These are phyloP conservation scores for Manis crassicaudata DNA, from an alignment of 2,797 vertebrate species.

Conservation along the genomic window DNA sequence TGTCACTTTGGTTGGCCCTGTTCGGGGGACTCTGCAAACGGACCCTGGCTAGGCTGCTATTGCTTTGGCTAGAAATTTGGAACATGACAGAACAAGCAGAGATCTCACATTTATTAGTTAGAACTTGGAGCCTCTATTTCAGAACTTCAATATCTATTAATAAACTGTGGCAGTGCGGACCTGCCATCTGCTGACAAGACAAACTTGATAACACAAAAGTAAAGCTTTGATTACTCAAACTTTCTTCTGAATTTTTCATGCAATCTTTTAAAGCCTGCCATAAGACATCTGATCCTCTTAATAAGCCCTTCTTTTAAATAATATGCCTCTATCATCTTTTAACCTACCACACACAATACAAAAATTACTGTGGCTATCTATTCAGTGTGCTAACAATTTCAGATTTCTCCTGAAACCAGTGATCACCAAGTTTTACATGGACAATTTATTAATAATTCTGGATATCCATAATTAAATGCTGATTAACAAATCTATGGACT, in stretches of 20 bases:
- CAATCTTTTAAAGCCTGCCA: constrained; percentile 61
- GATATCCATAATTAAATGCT: constrained; percentile 10
- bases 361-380: not conserved
- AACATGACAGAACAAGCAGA: constrained; percentile 72
- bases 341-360: not conserved
- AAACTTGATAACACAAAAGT: constrained; percentile 80
- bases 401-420: constrained; percentile 37
- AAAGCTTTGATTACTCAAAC: constrained; percentile 79
- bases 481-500: not conserved
- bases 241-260: constrained; percentile 71
- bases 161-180: constrained; percentile 83
- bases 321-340: constrained; percentile 2
- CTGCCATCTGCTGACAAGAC: constrained; percentile 85
- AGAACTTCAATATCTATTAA: constrained; percentile 86
- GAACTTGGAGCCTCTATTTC: constrained; percentile 80
- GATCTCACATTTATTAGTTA: constrained; percentile 81
- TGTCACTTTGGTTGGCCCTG: constrained; percentile 46
- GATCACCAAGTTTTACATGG: not conserved
- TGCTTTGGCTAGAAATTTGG: constrained; percentile 43
- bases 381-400: constrained; percentile 10
- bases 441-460: constrained; percentile 23
- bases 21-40: constrained; percentile 17
- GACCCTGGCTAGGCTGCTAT: not conserved
- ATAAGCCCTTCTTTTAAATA: constrained; percentile 49
- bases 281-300: constrained; percentile 60